Percentiles rank a stretch among this genome's conserved stretches.
These are phyloP conservation scores for Ashinkailepas kermadecensis DNA, from an alignment of 2,888 invertebrate species.

Conservation along the genomic window DNA sequence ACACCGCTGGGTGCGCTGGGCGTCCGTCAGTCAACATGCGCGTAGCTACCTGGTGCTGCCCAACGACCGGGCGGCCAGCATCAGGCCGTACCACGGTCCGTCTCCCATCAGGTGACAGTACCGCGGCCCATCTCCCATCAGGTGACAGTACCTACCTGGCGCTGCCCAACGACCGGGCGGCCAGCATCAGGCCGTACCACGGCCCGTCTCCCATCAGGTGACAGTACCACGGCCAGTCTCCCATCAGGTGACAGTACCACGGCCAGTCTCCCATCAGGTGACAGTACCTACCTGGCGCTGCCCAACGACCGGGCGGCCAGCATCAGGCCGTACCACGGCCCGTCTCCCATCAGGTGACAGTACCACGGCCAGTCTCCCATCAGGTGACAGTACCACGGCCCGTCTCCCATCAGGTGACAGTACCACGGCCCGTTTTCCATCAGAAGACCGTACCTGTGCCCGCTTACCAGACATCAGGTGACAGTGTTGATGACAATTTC, in stretches of 20 bases:
- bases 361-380: not conserved
- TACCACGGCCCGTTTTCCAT: not conserved
- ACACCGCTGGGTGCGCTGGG: conserved; percentile 13
- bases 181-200: not conserved
- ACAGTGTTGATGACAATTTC: not conserved
- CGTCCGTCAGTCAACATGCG: not conserved
- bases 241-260: not conserved
- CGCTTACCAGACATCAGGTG: not conserved
- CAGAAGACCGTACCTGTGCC: not conserved
- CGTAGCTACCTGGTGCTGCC: not conserved
- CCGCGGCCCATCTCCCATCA: not conserved
- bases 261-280: not conserved
- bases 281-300: not conserved
- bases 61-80: not conserved
- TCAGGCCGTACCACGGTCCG: not conserved
- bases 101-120: not conserved
- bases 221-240: not conserved
- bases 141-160: not conserved
- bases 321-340: not conserved
- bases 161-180: not conserved
- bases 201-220: not conserved
- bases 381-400: not conserved
- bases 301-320: not conserved
- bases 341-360: not conserved
- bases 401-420: not conserved